Conservation (phyloP, 2,797 vertebrate genomes). For the Pygocentrus nattereri region DNA sequence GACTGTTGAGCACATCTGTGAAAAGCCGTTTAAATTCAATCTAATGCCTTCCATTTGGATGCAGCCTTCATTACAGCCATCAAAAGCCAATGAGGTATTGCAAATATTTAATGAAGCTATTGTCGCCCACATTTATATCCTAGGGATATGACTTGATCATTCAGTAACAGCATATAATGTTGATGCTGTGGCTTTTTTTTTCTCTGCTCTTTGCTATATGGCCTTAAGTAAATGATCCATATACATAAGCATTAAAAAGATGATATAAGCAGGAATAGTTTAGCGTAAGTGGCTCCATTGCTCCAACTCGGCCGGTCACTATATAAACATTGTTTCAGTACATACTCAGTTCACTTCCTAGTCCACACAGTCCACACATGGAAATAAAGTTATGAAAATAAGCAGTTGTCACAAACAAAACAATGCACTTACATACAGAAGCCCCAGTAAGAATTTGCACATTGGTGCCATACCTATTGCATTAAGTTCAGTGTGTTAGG, state of each 20-base stretch:
- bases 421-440: too few species aligned
- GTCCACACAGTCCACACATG: too few species aligned
- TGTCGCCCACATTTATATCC: constrained; percentile 73
- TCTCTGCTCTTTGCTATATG: constrained; percentile 26
- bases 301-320: too few species aligned
- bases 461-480: too few species aligned
- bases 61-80: constrained; percentile 81
- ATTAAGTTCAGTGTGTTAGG: too few species aligned
- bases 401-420: too few species aligned
- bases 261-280: neutral
- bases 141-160: constrained; percentile 44
- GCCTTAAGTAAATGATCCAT: constrained; percentile 35
- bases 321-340: too few species aligned
- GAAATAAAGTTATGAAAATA: too few species aligned
- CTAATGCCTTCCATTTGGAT: constrained; percentile 78
- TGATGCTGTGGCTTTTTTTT: constrained; percentile 26
- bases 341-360: too few species aligned
- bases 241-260: neutral
- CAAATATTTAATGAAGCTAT: constrained; percentile 84
- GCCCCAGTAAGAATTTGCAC: too few species aligned
- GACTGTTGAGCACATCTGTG: constrained; percentile 76
- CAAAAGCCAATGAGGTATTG: constrained; percentile 83
- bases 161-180: constrained; percentile 31
- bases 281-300: neutral
- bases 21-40: constrained; percentile 85